These are phyloP conservation scores for Platynereis dumerilii DNA, from an alignment of 2,888 invertebrate genomes.

Conservation along the genomic window DNA sequence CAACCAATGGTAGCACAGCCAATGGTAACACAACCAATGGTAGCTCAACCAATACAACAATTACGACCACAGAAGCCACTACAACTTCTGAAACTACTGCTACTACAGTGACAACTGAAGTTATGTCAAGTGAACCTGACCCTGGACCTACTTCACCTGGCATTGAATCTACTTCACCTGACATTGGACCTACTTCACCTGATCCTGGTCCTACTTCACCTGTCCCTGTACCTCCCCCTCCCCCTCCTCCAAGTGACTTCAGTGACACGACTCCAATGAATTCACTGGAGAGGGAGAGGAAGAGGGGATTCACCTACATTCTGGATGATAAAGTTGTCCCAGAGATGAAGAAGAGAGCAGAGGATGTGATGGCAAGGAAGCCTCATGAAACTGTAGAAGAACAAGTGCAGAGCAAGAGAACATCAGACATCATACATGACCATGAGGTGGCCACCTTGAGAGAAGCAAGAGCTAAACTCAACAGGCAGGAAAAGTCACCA, in stretches of 20 bases:
- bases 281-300: constrained; percentile 10
- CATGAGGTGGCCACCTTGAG: constrained; percentile 13
- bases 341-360: constrained; percentile 33
- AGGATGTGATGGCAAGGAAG: constrained; percentile 33
- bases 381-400: constrained; percentile 36
- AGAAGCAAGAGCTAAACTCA: constrained; percentile 28
- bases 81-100: too few species aligned
- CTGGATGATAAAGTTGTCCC: constrained; percentile 30
- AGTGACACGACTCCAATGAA: not conserved
- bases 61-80: too few species aligned
- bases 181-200: not conserved
- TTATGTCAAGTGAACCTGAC: not conserved
- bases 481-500: not conserved
- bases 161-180: not conserved
- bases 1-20: too few species aligned
- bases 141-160: too few species aligned
- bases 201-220: not conserved
- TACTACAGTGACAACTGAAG: not conserved
- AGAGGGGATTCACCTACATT: constrained; percentile 38
- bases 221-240: not conserved
- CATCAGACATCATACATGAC: constrained; percentile 2
- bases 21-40: too few species aligned
- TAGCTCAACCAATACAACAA: too few species aligned
- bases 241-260: not conserved
- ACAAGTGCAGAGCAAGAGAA: constrained; percentile 9